These are phyloP conservation scores for Arothron firmamentum DNA, from an alignment of 2,113 vertebrate species.

Conservation along the genomic window DNA sequence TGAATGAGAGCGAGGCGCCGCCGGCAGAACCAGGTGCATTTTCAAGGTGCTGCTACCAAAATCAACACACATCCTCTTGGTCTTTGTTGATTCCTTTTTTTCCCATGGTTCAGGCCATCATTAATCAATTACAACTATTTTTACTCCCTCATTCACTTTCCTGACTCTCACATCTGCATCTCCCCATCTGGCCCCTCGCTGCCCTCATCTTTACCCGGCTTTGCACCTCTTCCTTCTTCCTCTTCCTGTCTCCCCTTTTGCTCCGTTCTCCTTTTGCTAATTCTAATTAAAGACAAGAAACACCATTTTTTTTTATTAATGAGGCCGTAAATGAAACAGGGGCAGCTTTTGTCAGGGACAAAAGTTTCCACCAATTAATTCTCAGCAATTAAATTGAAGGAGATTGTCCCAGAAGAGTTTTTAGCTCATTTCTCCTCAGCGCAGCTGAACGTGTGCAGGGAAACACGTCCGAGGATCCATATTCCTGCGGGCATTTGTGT, in stretches of 20 bases:
- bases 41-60: too few relatives aligned
- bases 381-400: slow-evolving; percentile 47
- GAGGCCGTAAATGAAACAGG: slow-evolving; percentile 63
- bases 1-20: too few relatives aligned
- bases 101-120: too few relatives aligned
- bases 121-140: not conserved
- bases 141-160: not conserved
- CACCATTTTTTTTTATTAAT: slow-evolving; percentile 68
- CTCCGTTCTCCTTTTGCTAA: slow-evolving; percentile 32
- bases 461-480: not conserved
- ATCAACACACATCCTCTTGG: too few relatives aligned
- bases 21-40: too few relatives aligned
- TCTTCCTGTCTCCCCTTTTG: slow-evolving; percentile 5
- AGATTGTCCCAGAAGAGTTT: slow-evolving; percentile 24
- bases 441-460: not conserved
- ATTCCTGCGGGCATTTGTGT: slow-evolving; percentile 15
- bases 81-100: too few relatives aligned
- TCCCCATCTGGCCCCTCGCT: slow-evolving; percentile 3
- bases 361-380: slow-evolving; percentile 67
- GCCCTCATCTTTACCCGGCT: not conserved
- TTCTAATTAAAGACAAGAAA: slow-evolving; percentile 67
- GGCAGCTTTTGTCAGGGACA: slow-evolving; percentile 54
- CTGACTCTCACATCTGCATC: not conserved
- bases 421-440: slow-evolving; percentile 26
- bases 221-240: not conserved